A percentile compares a stretch with the other conserved stretches of the same genome.
These are phyloP conservation scores for Eutrigla gurnardus DNA, from an alignment of 2,797 vertebrate genomes.

Conservation along the genomic window DNA sequence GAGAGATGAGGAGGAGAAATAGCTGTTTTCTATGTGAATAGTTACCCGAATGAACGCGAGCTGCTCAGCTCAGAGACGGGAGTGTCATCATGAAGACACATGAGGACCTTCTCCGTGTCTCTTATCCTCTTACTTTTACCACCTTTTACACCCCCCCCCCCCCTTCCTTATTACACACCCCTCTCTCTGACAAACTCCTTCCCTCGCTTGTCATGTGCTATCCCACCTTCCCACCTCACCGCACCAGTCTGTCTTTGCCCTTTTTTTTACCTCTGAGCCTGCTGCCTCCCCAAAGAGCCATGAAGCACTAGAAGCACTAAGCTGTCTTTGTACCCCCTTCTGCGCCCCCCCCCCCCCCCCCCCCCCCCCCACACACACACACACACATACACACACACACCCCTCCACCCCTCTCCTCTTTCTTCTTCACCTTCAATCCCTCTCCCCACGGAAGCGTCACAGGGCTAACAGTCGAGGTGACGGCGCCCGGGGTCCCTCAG, in stretches of 20 bases:
- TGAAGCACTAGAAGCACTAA: constrained; percentile 48
- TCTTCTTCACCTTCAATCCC: constrained; percentile 57
- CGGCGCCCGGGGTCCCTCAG: constrained; percentile 53
- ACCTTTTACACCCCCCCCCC: neutral
- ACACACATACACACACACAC: no score
- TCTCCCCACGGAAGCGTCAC: constrained; percentile 43
- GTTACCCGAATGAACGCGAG: constrained; percentile 49
- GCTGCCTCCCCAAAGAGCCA: constrained; percentile 41
- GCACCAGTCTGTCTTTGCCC: constrained; percentile 39
- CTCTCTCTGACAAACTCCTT: constrained; percentile 25
- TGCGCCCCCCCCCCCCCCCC: neutral
- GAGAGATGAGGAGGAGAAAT: constrained; percentile 2
- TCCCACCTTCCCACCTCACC: constrained; percentile 37
- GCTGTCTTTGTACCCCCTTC: constrained; percentile 34
- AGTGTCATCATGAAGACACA: constrained; percentile 25
- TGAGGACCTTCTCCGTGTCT: constrained; percentile 9
- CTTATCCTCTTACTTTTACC: constrained; percentile 17
- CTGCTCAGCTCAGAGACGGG: constrained; percentile 14
- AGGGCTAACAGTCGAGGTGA: constrained; percentile 72
- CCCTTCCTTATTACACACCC: constrained; percentile 25
- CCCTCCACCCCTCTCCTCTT: constrained; percentile 18
- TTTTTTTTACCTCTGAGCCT: constrained; percentile 25
- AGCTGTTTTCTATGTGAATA: constrained; percentile 45
- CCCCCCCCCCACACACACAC: neutral
- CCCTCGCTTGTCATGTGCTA: constrained; percentile 45